phyloP scores from a whole-genome alignment of 2,888 invertebrate genomes.

The Notodonta dromedarius region DNA sequence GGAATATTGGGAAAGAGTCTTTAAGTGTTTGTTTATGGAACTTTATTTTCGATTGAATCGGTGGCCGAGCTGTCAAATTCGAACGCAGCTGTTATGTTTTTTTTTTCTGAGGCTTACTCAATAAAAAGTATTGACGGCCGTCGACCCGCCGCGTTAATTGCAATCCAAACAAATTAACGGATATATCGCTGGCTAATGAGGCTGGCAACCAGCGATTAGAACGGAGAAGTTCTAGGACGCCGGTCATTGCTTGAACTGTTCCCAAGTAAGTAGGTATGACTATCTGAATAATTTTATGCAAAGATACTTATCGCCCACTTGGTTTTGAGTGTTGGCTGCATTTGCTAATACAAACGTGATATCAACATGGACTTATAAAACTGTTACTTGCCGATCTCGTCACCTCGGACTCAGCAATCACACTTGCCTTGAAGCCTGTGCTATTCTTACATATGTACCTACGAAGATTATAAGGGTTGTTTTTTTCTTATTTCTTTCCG shows the following conservation, averaged over 20 bases:
- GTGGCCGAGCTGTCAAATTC: slow-evolving; percentile 49
- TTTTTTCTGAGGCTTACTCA: slow-evolving; percentile 48
- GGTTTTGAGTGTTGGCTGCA: slow-evolving; percentile 23
- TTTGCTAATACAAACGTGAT: neutral
- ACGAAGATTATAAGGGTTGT: no score
- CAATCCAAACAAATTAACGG: slow-evolving; percentile 78
- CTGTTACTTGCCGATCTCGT: no score
- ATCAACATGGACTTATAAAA: neutral
- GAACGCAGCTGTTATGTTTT: slow-evolving; percentile 36
- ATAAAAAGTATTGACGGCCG: slow-evolving; percentile 58
- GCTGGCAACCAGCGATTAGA: slow-evolving; percentile 20
- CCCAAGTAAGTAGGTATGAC: slow-evolving; percentile 3
- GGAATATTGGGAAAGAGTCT: slow-evolving; percentile 34
- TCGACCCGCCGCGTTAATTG: slow-evolving; percentile 77
- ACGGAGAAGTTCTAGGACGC: slow-evolving; percentile 19
- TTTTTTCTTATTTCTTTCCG: no score
- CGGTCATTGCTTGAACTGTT: slow-evolving; percentile 19
- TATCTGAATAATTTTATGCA: slow-evolving; percentile 12
- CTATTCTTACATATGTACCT: no score
- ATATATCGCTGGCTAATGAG: slow-evolving; percentile 76
- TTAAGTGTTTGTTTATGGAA: slow-evolving; percentile 32
- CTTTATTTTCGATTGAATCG: slow-evolving; percentile 42
- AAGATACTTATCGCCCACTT: slow-evolving; percentile 22
- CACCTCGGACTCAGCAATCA: no score
- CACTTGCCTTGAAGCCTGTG: no score